phyloP scores from a whole-genome alignment of 2,797 vertebrate genomes.

The Mormyrops attenuatus region DNA sequence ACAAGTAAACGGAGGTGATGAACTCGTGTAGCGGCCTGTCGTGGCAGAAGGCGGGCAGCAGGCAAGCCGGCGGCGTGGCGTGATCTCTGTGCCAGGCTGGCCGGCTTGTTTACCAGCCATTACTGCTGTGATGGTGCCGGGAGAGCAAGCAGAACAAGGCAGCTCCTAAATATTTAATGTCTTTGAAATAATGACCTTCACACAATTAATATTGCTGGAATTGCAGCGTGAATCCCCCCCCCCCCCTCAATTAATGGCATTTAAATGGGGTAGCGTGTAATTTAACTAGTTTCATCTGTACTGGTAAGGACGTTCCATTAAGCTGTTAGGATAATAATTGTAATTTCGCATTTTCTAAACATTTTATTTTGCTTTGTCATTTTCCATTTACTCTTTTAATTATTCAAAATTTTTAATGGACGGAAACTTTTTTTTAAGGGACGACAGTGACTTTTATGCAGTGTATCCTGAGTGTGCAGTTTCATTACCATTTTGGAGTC shows the following conservation, averaged over 20 bases:
- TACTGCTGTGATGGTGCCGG: neutral
- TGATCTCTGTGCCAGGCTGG: neutral
- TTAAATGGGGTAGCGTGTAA: slow-evolving; percentile 23
- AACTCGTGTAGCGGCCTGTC: neutral
- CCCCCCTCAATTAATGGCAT: slow-evolving; percentile 8
- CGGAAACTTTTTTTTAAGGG: neutral
- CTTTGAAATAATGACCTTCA: slow-evolving; percentile 3
- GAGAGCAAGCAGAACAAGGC: neutral
- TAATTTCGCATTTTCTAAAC: slow-evolving; percentile 10
- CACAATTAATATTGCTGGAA: slow-evolving; percentile 21
- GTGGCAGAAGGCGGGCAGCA: neutral
- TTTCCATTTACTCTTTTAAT: neutral
- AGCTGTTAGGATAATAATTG: slow-evolving; percentile 8
- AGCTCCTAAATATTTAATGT: neutral
- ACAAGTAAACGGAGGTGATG: slow-evolving; percentile 11
- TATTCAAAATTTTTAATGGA: neutral
- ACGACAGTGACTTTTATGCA: neutral
- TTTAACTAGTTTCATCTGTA: slow-evolving; percentile 21
- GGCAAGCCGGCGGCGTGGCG: neutral
- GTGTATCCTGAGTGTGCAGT: neutral
- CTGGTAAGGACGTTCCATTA: slow-evolving; percentile 21
- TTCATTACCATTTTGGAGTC: neutral
- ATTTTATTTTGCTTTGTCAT: neutral
- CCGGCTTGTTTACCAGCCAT: neutral
- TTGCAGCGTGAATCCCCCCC: neutral